Conservation (phyloP, 2,797 vertebrate genomes). For the Coreius guichenoti region DNA sequence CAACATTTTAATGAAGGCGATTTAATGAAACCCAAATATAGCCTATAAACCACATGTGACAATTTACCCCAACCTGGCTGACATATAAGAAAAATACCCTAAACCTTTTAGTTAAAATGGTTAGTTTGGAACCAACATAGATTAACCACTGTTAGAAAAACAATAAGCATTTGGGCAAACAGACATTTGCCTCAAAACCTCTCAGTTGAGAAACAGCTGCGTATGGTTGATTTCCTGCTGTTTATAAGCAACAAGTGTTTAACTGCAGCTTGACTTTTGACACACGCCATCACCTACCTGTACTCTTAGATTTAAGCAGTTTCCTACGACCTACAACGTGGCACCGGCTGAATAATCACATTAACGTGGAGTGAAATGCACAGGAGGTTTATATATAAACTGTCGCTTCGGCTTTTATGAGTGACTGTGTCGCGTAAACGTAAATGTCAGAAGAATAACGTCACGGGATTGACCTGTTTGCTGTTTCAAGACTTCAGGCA, state of each 20-base stretch:
- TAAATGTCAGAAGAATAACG: background rate
- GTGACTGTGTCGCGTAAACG: background rate
- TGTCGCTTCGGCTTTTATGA: background rate
- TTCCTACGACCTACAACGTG: background rate
- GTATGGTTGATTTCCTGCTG: background rate
- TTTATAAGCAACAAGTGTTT: background rate
- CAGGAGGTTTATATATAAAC: slow-evolving; percentile 33
- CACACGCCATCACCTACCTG: slow-evolving; percentile 32
- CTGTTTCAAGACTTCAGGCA: background rate
- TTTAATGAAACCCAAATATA: background rate
- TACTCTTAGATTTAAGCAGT: background rate
- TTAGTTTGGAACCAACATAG: background rate
- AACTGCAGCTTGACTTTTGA: background rate
- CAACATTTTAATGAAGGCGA: background rate
- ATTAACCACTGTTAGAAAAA: background rate
- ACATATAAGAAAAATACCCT: background rate
- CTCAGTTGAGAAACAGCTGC: background rate
- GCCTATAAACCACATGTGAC: background rate
- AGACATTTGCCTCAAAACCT: background rate
- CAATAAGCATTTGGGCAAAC: background rate
- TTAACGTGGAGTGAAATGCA: background rate
- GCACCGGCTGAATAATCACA: slow-evolving; percentile 1
- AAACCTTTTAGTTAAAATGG: background rate
- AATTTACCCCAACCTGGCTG: background rate
- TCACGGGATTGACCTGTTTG: background rate